Base-by-base conservation (phyloP, 2,113 vertebrate species). In the Coturnix japonica region DNA sequence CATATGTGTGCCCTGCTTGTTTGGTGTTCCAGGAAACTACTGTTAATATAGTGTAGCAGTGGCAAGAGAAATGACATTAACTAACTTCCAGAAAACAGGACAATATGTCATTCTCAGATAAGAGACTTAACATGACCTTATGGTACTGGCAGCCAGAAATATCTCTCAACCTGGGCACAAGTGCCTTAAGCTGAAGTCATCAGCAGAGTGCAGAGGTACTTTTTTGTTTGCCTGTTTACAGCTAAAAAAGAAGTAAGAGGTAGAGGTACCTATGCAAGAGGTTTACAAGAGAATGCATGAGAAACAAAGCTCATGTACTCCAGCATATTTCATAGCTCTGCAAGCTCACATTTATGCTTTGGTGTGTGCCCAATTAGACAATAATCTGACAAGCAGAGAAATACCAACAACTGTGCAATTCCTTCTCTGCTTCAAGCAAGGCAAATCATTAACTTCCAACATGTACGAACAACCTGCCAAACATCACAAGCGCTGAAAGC, bases 381-480 rank as follows among this genome's bases (percentile, higher is more conserved):
- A 85, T 54, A 64, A 61, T 53, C 56, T 91, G 91, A 86, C 91
- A 97, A 91, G 53, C 81, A 94, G 20, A 93, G 69, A 89, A 93
- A 91, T 89, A 81, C 35, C 76, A 93, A 88, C 25, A 54, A 80
- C 85, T 93, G 73, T 11, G 75, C 63, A 96, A 95, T 71, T 83
- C 69, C 2, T 17, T 19, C 77, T 65, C 78, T 53, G 35, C 30
- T 60, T 75, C 60, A 64, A 87, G 43, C 69, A 89, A 88, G 78
- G 73, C 39, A 85, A 89, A 65, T 28, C 31, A 85, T 51, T 82
- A 61, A 43, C 31, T 84, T 71, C 20, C 57, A 86, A 49, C 61
- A 88, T 82, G 80, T 84, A 91, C 11, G 65, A 91, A 71, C n/a
- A 60, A 65, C 53, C 33, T 69, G 60, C 65, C 85, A 94, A 91